These are phyloP conservation scores for Glyptemys insculpta DNA, from an alignment of 2,797 vertebrate species.

Conservation along the genomic window DNA sequence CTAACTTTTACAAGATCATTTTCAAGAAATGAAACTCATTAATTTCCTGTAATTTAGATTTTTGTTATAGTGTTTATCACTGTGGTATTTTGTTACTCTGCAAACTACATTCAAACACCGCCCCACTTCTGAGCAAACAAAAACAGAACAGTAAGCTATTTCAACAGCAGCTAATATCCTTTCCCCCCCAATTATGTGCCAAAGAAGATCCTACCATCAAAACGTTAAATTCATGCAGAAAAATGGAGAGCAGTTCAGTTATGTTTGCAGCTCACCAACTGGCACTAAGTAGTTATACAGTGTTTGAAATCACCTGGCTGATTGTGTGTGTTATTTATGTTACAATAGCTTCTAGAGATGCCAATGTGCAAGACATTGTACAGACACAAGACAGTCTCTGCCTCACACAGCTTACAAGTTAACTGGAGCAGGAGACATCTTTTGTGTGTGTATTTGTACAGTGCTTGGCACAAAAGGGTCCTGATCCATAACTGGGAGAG, in stretches of 20 bases:
- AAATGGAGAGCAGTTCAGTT: not conserved
- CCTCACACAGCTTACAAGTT: not conserved
- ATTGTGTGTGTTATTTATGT: not conserved
- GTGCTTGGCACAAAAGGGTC: not conserved
- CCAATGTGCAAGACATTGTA: not conserved
- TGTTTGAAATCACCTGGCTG: not conserved
- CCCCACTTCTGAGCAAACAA: not conserved
- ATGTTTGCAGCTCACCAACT: not conserved
- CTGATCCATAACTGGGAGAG: not conserved
- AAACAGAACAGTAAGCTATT: not conserved
- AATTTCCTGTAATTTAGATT: not conserved
- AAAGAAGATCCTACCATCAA: not conserved
- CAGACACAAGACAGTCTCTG: not conserved
- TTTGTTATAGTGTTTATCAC: not conserved
- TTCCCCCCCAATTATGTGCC: too few species aligned
- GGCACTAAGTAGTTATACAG: not conserved
- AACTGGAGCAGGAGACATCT: not conserved
- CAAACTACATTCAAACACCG: not conserved
- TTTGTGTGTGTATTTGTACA: not conserved
- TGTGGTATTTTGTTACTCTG: not conserved
- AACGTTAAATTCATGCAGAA: not conserved
- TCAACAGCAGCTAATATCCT: not conserved
- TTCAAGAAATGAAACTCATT: not conserved
- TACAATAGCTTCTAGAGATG: not conserved
- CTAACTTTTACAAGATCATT: not conserved